These are phyloP conservation scores for Harpalus rubripes DNA, from an alignment of 2,888 invertebrate genomes.

Conservation along the genomic window DNA sequence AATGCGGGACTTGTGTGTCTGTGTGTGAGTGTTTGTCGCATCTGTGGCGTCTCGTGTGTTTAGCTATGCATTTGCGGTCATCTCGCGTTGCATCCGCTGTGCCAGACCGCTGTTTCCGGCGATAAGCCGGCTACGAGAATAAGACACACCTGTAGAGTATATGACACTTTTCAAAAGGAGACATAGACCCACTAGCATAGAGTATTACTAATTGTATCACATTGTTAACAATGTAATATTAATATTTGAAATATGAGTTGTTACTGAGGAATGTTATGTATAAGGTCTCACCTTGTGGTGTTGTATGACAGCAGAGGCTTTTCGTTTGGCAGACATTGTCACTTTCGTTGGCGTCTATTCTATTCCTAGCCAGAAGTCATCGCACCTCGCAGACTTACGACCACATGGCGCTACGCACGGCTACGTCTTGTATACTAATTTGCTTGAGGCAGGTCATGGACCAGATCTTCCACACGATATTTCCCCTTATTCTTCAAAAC, in stretches of 20 bases:
- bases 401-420: slow-evolving; percentile 36
- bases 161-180: neutral
- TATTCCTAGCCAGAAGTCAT: slow-evolving; percentile 56
- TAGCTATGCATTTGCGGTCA: neutral
- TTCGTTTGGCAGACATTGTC: slow-evolving; percentile 86
- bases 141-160: neutral
- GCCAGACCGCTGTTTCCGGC: slow-evolving; percentile 7
- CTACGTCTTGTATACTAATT: slow-evolving; percentile 71
- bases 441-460: slow-evolving; percentile 76
- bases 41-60: slow-evolving; percentile 2
- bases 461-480: neutral
- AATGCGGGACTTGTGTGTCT: slow-evolving; percentile 1
- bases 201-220: neutral
- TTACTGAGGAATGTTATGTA: no score
- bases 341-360: slow-evolving; percentile 23
- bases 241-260: no score
- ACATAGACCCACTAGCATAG: neutral
- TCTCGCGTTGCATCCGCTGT: slow-evolving; percentile 14
- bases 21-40: slow-evolving; percentile 7
- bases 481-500: neutral
- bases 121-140: neutral
- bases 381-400: slow-evolving; percentile 56
- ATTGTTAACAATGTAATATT: no score
- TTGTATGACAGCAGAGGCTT: slow-evolving; percentile 86
- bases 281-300: slow-evolving; percentile 78